phyloP scores from a whole-genome alignment of 2,797 vertebrate species.

The Rhinogobio ventralis region DNA sequence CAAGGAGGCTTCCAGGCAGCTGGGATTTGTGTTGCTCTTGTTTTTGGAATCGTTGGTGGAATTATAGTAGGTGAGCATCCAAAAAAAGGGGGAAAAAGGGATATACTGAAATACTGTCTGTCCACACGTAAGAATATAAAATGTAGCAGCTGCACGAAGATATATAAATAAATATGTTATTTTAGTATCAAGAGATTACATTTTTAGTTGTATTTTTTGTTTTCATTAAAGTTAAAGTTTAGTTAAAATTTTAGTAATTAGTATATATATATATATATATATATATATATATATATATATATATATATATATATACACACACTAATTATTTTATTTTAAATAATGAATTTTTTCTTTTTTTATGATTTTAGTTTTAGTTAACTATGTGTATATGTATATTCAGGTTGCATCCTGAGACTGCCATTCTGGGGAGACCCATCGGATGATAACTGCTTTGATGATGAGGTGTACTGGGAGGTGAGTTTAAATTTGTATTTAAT shows the following conservation, averaged over 20 bases:
- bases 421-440: constrained; percentile 90
- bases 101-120: not conserved
- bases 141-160: not conserved
- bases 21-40: constrained; percentile 86
- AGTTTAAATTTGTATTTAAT: constrained; percentile 52
- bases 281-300: too few species aligned
- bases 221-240: too few species aligned
- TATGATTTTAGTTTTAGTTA: not conserved
- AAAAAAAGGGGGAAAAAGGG: not conserved
- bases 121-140: not conserved
- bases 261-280: too few species aligned
- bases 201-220: too few species aligned
- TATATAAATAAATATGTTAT: not conserved
- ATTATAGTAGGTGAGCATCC: constrained; percentile 84
- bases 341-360: not conserved
- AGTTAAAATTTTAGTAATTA: too few species aligned
- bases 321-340: not conserved
- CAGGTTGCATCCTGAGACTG: constrained; percentile 88
- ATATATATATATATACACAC: too few species aligned
- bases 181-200: not conserved
- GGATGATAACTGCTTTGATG: constrained; percentile 93
- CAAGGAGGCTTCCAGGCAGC: constrained; percentile 92
- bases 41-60: constrained; percentile 89
- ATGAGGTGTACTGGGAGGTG: constrained; percentile 95
- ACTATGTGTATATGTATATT: constrained; percentile 10